Conservation (phyloP, 2,113 vertebrate species). For the Piprites chloris region DNA sequence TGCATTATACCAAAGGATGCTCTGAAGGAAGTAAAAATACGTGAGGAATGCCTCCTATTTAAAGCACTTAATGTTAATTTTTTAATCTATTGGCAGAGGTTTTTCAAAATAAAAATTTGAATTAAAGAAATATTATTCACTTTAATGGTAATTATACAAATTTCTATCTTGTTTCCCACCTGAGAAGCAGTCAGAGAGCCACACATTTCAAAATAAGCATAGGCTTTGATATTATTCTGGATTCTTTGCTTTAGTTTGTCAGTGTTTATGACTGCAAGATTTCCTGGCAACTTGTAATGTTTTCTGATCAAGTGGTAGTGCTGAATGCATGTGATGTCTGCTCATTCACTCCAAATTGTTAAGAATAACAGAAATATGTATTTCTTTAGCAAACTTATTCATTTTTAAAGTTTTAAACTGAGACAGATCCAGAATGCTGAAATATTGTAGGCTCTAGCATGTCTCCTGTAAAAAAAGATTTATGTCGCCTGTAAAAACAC, state of each 20-base stretch:
- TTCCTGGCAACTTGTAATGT: not conserved
- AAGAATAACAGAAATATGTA: not conserved
- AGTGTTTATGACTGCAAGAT: not conserved
- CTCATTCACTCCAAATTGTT: not conserved
- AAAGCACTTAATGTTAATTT: not conserved
- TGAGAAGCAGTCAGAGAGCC: not conserved
- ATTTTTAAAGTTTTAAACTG: not conserved
- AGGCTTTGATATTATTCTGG: not conserved
- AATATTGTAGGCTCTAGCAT: not conserved
- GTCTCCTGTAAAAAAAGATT: not conserved
- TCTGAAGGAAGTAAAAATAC: not conserved
- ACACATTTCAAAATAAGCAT: not conserved
- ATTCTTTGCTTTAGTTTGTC: not conserved
- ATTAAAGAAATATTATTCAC: not conserved
- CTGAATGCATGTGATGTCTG: not conserved
- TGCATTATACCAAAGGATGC: not conserved
- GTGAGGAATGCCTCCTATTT: not conserved
- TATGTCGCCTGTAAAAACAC: not conserved
- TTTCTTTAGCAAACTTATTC: not conserved
- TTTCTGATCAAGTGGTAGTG: not conserved
- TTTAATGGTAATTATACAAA: not conserved
- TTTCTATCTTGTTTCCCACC: not conserved
- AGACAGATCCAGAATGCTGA: not conserved
- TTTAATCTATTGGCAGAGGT: not conserved
- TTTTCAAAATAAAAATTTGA: not conserved